phyloP scores from a whole-genome alignment of 1,140 invertebrate genomes.

The Drosophila nasuta region DNA sequence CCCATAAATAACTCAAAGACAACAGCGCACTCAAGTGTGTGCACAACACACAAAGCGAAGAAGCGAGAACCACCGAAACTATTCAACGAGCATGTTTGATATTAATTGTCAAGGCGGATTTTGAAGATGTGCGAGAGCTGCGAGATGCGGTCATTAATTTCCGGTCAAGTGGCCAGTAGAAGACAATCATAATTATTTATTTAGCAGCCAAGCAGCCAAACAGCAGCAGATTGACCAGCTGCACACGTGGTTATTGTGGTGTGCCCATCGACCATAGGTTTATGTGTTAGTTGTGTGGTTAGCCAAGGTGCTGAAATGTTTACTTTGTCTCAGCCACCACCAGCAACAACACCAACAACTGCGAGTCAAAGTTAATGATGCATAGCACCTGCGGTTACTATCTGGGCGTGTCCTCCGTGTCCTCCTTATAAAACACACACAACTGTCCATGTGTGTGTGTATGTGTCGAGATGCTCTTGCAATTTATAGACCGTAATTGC shows the following conservation, averaged over 20 bases:
- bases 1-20: slow-evolving; percentile 74
- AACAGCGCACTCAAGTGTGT: slow-evolving; percentile 65
- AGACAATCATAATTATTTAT: slow-evolving; percentile 82
- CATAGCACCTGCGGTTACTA: slow-evolving; percentile 69
- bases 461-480: slow-evolving; percentile 28
- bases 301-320: slow-evolving; percentile 77
- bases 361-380: slow-evolving; percentile 77
- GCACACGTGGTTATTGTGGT: slow-evolving; percentile 70
- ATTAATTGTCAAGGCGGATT: slow-evolving; percentile 72
- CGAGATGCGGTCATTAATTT: slow-evolving; percentile 66
- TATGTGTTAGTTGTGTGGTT: slow-evolving; percentile 72
- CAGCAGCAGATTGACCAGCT: slow-evolving; percentile 71
- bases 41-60: slow-evolving; percentile 40
- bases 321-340: slow-evolving; percentile 64
- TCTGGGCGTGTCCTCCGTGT: not conserved
- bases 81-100: slow-evolving; percentile 61
- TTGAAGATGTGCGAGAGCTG: slow-evolving; percentile 46
- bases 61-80: slow-evolving; percentile 49
- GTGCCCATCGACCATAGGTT: slow-evolving; percentile 4
- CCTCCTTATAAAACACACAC: not conserved
- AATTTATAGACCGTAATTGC: slow-evolving; percentile 77
- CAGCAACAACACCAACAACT: slow-evolving; percentile 35
- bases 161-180: slow-evolving; percentile 78
- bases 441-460: not conserved
- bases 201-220: slow-evolving; percentile 56